These are phyloP conservation scores for Leucophenga maculata DNA, from an alignment of 2,888 invertebrate genomes.

Conservation along the genomic window DNA sequence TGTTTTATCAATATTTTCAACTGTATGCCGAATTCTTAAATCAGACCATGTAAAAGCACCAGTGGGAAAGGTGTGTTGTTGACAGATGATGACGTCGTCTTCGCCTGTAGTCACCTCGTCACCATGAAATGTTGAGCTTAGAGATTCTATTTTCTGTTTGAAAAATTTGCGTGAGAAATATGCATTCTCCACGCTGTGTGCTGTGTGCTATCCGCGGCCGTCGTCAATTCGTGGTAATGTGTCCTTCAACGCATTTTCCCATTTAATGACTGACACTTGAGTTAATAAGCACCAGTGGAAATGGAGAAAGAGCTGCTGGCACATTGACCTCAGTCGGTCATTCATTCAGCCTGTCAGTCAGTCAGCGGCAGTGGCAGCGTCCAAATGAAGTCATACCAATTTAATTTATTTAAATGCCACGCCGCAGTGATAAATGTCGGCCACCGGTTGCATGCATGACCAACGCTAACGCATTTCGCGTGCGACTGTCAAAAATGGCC, in stretches of 20 bases:
- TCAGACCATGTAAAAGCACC: no score
- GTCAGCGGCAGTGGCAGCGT: not conserved
- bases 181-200: not conserved
- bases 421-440: conserved; percentile 1
- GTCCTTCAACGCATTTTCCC: conserved; percentile 5
- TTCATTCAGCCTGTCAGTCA: no score
- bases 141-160: not conserved
- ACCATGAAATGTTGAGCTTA: no score
- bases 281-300: not conserved
- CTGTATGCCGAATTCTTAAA: no score
- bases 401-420: conserved; percentile 15
- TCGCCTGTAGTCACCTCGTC: no score
- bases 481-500: not conserved
- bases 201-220: not conserved
- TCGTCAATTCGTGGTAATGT: not conserved
- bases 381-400: conserved; percentile 12
- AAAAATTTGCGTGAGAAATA: conserved; percentile 6
- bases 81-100: conserved; percentile 53
- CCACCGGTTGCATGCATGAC: no score
- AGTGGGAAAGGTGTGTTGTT: no score
- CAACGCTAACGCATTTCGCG: not conserved
- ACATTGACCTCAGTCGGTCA: no score
- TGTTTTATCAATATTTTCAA: no score
- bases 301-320: no score
- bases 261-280: conserved; percentile 8